Evolutionary conservation across 2,113 vertebrate genomes (phyloP).

Genomic region (Vulpes lagopus): DNA sequence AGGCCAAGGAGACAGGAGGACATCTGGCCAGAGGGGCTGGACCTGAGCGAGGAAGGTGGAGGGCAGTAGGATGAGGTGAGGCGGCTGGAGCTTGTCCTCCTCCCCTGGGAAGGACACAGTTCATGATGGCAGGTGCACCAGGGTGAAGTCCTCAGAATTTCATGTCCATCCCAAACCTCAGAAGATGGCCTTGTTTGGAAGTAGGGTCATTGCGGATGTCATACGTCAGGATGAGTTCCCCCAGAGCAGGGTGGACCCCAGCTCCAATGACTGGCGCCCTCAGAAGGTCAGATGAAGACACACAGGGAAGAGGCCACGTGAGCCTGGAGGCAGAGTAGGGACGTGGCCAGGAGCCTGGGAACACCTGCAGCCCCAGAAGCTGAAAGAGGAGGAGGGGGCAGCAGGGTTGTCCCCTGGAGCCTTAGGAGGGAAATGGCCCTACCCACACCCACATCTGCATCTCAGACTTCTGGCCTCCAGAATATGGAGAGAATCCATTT

Average conservation of each 20-base stretch:
- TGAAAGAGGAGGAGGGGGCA: no score
- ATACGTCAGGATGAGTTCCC: neutral
- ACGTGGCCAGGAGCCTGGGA: neutral
- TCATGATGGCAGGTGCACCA: neutral
- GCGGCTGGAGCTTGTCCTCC: rapidly evolving
- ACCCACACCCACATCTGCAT: neutral
- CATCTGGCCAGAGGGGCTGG: rapidly evolving
- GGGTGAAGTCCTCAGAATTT: neutral
- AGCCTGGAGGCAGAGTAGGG: neutral
- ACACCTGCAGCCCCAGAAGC: neutral
- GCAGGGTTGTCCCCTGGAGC: neutral
- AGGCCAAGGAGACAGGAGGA: neutral
- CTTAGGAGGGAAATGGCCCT: neutral
- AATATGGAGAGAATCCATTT: neutral
- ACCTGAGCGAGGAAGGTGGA: rapidly evolving
- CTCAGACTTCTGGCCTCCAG: neutral
- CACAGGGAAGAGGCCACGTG: neutral
- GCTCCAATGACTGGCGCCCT: neutral
- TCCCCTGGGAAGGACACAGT: neutral
- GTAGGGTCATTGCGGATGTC: neutral
- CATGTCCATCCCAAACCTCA: neutral
- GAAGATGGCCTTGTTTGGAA: neutral
- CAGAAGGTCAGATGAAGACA: neutral
- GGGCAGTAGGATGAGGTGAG: rapidly evolving
- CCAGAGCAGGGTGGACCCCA: neutral